Base-by-base conservation (phyloP, 2,113 vertebrate species). In the Salvator merianae region DNA sequence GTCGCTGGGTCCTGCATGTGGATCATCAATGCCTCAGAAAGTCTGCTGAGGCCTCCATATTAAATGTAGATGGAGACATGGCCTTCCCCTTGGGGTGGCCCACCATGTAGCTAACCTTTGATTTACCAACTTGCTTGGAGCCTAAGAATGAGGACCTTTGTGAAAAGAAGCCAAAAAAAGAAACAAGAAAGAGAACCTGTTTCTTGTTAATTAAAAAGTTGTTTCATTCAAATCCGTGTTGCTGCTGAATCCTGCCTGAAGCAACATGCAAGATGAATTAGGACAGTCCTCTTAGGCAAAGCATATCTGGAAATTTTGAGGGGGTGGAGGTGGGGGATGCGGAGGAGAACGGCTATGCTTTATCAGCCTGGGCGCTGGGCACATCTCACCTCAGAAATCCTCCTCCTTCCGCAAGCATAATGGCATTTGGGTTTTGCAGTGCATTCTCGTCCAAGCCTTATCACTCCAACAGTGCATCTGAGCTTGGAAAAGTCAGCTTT, bases 381-480 rank as follows among this genome's bases (percentile, higher is more conserved):
- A 62, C 24, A 43, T 32, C 34, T 71, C 12, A 68, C 74, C 81
- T 75, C 16, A 50, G 14, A 72, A 84, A 34, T 47, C 38, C 59
- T 79, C 3, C 63, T 50, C 63, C 26, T 84, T 28, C 72, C 30
- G 59, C 47, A 14, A 78, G 50, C n/a, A 73, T 63, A 2, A 18
- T 63, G n/a, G 8, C 22, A n/a, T n/a, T n/a, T n/a, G n/a, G n/a
- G 76, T 69, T 68, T 84, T 79, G 38, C 38, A 36, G 30, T 43
- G 12, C 14, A 47, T 34, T 26, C 59, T 6, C 16, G 36, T 83
- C 90, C 89, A 13, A 59, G 18, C 69, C 88, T 91, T 83, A 82
- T 90, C 90, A 88, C 73, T 83, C 80, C 91, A 87, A 87, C 30
- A 53, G 59, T 77, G 89, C 74, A 84, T 79, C 87, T 91, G 91